Conservation (phyloP, 1,140 invertebrate genomes). For the Drosophila pectinifera region DNA sequence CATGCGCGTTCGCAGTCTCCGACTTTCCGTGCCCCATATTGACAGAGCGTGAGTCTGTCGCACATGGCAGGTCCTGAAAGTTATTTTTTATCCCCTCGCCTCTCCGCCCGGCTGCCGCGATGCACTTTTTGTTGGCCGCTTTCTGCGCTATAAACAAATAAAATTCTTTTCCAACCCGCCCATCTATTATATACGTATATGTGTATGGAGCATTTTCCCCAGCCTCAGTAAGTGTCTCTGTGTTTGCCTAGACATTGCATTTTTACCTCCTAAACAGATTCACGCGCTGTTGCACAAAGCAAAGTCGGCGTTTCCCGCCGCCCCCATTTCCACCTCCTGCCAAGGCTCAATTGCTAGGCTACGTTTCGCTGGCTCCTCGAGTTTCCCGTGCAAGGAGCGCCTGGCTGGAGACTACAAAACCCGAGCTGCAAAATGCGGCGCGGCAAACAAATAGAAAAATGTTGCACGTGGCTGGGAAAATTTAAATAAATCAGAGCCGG, state of each 20-base stretch:
- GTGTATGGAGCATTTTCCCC: constrained; percentile 3
- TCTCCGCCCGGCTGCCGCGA: constrained; percentile 54
- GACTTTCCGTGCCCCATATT: constrained; percentile 53
- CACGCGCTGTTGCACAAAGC: constrained; percentile 77
- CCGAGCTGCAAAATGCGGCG: constrained; percentile 39
- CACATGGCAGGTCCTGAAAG: constrained; percentile 38
- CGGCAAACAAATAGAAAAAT: constrained; percentile 66
- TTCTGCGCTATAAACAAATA: constrained; percentile 75
- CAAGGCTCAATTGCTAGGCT: constrained; percentile 60
- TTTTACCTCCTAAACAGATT: constrained; percentile 60
- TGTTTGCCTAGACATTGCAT: constrained; percentile 71
- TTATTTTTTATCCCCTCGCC: constrained; percentile 17
- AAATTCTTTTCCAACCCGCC: constrained; percentile 39
- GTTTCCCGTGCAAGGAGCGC: constrained; percentile 21
- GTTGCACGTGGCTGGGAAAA: constrained; percentile 58
- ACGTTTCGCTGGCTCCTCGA: constrained; percentile 53
- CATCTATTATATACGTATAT: background rate
- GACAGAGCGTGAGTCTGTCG: constrained; percentile 58
- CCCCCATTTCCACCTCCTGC: constrained; percentile 6
- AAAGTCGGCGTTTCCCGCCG: constrained; percentile 68
- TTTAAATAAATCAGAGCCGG: constrained; percentile 40
- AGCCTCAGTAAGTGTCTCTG: constrained; percentile 27
- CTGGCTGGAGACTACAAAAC: constrained; percentile 27
- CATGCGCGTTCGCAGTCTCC: constrained; percentile 1
- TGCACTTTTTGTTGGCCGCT: constrained; percentile 72